Conservation (phyloP, 2,797 vertebrate species). For the Pseudocheirus occidentalis region DNA sequence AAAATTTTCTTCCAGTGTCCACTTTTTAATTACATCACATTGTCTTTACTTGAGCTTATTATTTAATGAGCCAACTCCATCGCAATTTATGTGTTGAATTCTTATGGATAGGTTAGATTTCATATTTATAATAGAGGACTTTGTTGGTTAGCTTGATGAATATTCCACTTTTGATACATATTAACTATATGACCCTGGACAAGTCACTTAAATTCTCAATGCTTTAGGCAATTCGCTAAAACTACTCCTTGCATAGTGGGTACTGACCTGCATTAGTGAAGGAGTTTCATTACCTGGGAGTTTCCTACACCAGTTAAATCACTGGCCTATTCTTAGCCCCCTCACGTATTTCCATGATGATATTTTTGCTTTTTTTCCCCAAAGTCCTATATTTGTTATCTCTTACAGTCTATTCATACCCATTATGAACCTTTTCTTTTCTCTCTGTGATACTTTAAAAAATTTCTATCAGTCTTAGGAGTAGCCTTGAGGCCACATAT, state of each 20-base stretch:
- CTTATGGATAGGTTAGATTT: not conserved
- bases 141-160: not conserved
- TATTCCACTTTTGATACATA: not conserved
- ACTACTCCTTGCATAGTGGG: not conserved
- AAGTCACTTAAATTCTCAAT: not conserved
- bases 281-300: no score
- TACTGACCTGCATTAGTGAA: not conserved
- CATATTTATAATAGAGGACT: not conserved
- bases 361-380: no score
- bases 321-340: no score
- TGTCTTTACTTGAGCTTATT: not conserved
- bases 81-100: not conserved
- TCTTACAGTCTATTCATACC: no score
- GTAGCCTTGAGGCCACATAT: no score
- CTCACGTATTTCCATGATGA: no score
- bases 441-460: no score
- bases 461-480: no score
- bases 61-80: not conserved
- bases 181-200: not conserved
- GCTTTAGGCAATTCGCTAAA: not conserved
- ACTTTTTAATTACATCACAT: not conserved
- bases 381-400: no score
- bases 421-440: no score
- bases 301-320: no score
- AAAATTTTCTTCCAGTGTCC: not conserved